Evolutionary conservation across 1,140 invertebrate species (phyloP).

Genomic region (Bombus waltoni): DNA sequence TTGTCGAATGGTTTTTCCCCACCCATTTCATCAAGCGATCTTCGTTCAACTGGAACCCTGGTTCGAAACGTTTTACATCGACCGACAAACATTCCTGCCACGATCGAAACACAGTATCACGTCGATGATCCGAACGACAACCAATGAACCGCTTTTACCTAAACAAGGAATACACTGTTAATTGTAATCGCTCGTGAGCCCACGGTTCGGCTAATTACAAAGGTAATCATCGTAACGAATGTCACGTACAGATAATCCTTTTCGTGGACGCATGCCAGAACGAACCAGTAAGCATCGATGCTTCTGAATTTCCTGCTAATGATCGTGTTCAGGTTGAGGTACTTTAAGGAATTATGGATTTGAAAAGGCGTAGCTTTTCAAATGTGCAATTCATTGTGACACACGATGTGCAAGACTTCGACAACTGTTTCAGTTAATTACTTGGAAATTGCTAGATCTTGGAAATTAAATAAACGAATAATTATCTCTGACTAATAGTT

Average conservation of each 20-base stretch:
- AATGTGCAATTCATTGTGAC: neutral
- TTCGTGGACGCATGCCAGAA: constrained; percentile 31
- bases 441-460: neutral
- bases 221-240: constrained; percentile 72
- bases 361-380: neutral
- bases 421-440: neutral
- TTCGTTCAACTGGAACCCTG: neutral
- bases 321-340: neutral
- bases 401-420: no score
- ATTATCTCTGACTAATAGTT: neutral
- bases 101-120: constrained; percentile 56
- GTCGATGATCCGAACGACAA: constrained; percentile 64
- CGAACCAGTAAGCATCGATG: neutral
- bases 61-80: constrained; percentile 58
- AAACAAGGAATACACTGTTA: constrained; percentile 68
- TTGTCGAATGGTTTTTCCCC: constrained; percentile 38
- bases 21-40: neutral
- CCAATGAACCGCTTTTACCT: constrained; percentile 68
- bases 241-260: constrained; percentile 64
- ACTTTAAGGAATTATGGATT: neutral
- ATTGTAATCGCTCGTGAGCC: constrained; percentile 68
- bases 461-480: neutral
- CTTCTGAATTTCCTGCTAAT: constrained; percentile 17
- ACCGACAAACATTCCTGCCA: constrained; percentile 53
- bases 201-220: constrained; percentile 66